Base-by-base conservation (phyloP, 2,113 vertebrate genomes). In the Serilophus lunatus region DNA sequence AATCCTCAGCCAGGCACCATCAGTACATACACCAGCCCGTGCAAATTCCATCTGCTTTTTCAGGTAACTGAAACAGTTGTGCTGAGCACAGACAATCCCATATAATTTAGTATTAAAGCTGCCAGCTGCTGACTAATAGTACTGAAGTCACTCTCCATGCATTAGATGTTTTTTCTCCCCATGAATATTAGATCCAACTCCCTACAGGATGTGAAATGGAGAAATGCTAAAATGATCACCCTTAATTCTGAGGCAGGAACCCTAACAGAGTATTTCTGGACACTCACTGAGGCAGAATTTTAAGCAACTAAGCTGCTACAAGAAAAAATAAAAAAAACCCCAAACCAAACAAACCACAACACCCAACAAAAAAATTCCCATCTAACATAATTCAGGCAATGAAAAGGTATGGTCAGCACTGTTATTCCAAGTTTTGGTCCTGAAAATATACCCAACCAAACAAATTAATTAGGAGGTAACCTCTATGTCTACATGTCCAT, bases 261-360 rank as follows among this genome's bases (percentile, higher is more conserved):
- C 23, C 40, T 53, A 14, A 63, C 0, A 53, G 12, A 65, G 28
- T 31, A 25, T 3, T 71, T 76, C 40, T 50, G 45, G 47, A 22
- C 54, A 16, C 13, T 61, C 16, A 10, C 1, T n/a, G 25, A 94
- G 33, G 25, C 10, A 50, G 10, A 88, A 86, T 59, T 92, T 51
- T 70, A 75, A 89, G 33, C 44, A 78, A 25, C 33, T 54, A 84
- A 78, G 45, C 49, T 18, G 7, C 45, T 38, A 53, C 18, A 38
- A 83, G 16, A 33, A 59, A 40, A 2, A 10, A 12, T 8, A 9
- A 49, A 65, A 77, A 22, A n/a, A 25, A 26, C 31, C 44, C 44
- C 10, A 42, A n/a, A 3, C 19, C 31, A 50, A 38, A 15, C 16
- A 7, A 6, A 3, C n/a, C 18, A 61, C 9, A 68, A 0, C 3